A percentile compares a stretch with the other conserved stretches of the same genome.
Evolutionary conservation across 2,113 vertebrate genomes (phyloP).

Genomic region (Aramus guarauna): DNA sequence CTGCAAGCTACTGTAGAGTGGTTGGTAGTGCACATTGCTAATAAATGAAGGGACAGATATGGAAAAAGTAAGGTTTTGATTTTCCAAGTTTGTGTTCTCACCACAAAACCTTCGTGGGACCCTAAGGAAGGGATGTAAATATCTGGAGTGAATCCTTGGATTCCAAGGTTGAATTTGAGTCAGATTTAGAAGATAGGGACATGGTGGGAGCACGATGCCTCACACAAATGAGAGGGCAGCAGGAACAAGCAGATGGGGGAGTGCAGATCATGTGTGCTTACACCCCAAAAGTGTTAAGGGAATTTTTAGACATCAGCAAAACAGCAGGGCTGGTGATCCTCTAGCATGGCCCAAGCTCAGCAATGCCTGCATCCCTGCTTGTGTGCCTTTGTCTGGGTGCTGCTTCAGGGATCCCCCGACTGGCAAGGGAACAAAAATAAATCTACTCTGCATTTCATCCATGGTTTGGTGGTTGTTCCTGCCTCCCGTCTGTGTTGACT

Average conservation of each 20-base stretch:
- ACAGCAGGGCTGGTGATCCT: rapidly evolving
- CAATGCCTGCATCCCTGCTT: rapidly evolving
- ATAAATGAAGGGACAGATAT: neutral
- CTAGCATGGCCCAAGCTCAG: neutral
- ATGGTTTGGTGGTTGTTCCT: neutral
- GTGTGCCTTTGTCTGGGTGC: neutral
- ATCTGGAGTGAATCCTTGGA: neutral
- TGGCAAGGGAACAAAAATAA: neutral
- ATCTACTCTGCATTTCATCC: neutral
- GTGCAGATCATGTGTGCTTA: too few relatives aligned
- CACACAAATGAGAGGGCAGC: neutral
- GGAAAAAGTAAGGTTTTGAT: neutral
- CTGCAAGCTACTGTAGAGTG: neutral
- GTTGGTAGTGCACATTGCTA: neutral
- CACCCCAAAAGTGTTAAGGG: neutral
- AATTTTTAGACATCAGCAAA: neutral
- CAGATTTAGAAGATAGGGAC: neutral
- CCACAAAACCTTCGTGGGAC: neutral
- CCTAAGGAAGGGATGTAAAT: neutral
- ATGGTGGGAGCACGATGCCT: neutral
- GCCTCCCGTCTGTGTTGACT: neutral
- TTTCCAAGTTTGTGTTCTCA: neutral
- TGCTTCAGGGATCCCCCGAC: neutral
- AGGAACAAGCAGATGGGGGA: neutral
- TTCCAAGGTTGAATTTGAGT: neutral